A percentile compares a stretch with the other conserved stretches of the same genome.
These are phyloP conservation scores for Epinephelus malabaricus DNA, from an alignment of 2,797 vertebrate species.

Conservation along the genomic window DNA sequence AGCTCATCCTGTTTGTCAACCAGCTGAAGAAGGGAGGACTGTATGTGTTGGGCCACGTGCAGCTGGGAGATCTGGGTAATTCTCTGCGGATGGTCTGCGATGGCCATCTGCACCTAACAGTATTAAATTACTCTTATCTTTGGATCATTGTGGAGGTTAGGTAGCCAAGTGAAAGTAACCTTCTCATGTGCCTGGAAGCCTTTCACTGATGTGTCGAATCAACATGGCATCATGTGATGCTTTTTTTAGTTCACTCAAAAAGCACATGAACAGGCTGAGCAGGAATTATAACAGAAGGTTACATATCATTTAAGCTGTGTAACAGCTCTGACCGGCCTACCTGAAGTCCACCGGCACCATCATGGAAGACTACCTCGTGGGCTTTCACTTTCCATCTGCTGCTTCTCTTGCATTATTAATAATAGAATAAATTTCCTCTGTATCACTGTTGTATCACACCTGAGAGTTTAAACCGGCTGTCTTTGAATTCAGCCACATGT, in stretches of 20 bases:
- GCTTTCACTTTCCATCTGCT: constrained; percentile 54
- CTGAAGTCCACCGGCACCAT: background rate
- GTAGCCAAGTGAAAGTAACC: background rate
- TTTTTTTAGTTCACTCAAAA: background rate
- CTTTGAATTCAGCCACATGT: background rate
- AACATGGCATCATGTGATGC: background rate
- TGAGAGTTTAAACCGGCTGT: background rate
- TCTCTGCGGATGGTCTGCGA: constrained; percentile 20
- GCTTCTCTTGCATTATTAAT: constrained; percentile 51
- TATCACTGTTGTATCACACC: background rate
- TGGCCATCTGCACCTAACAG: constrained; percentile 28
- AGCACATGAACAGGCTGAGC: background rate
- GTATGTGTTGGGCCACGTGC: constrained; percentile 94
- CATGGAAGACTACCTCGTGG: background rate
- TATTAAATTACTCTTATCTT: constrained; percentile 66
- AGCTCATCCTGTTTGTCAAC: constrained; percentile 95
- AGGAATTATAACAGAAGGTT: constrained; percentile 2
- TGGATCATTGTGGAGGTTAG: constrained; percentile 4
- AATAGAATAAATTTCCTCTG: constrained; percentile 3
- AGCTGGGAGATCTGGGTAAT: constrained; percentile 95
- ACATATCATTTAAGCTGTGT: background rate
- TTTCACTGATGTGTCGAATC: background rate
- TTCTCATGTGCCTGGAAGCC: background rate
- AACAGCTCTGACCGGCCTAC: background rate
- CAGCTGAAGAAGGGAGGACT: constrained; percentile 98